Percentiles rank a stretch among this genome's conserved stretches.
phyloP scores from a whole-genome alignment of 2,797 vertebrate species.

The Peromyscus nudipes region DNA sequence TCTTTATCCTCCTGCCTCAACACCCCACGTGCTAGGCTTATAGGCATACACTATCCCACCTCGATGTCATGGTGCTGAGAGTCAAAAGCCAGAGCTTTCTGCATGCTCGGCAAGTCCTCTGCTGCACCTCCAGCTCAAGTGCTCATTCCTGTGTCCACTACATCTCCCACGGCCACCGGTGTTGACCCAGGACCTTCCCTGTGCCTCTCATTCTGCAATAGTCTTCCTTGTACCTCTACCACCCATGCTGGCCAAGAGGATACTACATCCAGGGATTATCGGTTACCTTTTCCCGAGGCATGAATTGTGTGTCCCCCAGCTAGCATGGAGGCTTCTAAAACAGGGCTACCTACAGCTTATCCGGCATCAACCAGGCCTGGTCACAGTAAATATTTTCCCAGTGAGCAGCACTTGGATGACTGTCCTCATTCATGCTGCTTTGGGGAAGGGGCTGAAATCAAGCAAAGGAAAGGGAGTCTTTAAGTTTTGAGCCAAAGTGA shows the following conservation, averaged over 20 bases:
- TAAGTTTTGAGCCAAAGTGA: not conserved
- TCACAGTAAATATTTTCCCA: not conserved
- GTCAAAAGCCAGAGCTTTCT: not conserved
- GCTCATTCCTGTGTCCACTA: not conserved
- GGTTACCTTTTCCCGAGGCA: not conserved
- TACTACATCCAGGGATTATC: not conserved
- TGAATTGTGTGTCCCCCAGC: not conserved
- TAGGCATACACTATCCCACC: not conserved
- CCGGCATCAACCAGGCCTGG: not conserved
- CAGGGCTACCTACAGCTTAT: not conserved
- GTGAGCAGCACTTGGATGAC: not conserved
- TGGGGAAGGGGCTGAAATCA: too few species aligned
- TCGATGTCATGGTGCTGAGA: fast-evolving
- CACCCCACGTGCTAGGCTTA: not conserved
- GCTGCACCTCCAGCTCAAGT: too few species aligned
- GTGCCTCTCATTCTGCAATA: too few species aligned
- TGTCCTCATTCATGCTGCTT: not conserved
- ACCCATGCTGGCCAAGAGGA: not conserved
- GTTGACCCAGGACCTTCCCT: fast-evolving
- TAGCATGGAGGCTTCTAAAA: not conserved
- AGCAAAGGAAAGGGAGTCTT: not conserved
- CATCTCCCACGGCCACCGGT: not conserved
- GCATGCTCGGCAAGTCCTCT: not conserved
- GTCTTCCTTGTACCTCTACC: fast-evolving
- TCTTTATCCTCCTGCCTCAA: not conserved